Conservation (phyloP, 2,797 vertebrate species). For the Fratercula arctica region DNA sequence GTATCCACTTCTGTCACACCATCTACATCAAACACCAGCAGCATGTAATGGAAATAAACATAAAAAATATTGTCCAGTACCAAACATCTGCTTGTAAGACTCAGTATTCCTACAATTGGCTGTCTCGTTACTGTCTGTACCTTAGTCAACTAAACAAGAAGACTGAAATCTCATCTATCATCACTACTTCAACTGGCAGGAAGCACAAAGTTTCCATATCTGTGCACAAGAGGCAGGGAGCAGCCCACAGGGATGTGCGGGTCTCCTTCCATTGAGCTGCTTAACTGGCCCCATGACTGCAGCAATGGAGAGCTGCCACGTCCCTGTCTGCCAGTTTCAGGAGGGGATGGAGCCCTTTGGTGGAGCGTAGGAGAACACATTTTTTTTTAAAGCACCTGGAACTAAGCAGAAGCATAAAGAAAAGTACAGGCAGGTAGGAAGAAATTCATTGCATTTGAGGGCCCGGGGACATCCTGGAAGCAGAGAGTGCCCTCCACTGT, state of each 20-base stretch:
- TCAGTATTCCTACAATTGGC: not conserved
- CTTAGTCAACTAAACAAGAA: not conserved
- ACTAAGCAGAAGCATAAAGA: not conserved
- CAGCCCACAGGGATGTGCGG: not conserved
- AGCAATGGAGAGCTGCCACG: not conserved
- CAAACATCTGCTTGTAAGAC: not conserved
- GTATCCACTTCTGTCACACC: not conserved
- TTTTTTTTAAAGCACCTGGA: not conserved
- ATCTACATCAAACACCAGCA: not conserved
- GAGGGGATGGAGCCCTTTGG: not conserved
- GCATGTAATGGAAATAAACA: not conserved
- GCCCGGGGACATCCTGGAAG: not conserved
- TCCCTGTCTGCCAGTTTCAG: not conserved
- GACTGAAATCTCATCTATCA: not conserved
- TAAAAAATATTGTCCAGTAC: not conserved
- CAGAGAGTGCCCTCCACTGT: not conserved
- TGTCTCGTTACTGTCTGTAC: not conserved
- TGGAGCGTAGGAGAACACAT: not conserved
- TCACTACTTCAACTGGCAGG: not conserved
- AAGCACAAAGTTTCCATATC: not conserved
- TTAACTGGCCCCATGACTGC: not conserved
- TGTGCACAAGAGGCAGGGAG: not conserved
- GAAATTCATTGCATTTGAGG: not conserved
- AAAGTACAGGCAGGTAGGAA: not conserved
- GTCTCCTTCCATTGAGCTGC: not conserved